Evolutionary conservation across 64 coral and sea anemone genomes (phyloP).

Genomic region (Acropora tenuis): DNA sequence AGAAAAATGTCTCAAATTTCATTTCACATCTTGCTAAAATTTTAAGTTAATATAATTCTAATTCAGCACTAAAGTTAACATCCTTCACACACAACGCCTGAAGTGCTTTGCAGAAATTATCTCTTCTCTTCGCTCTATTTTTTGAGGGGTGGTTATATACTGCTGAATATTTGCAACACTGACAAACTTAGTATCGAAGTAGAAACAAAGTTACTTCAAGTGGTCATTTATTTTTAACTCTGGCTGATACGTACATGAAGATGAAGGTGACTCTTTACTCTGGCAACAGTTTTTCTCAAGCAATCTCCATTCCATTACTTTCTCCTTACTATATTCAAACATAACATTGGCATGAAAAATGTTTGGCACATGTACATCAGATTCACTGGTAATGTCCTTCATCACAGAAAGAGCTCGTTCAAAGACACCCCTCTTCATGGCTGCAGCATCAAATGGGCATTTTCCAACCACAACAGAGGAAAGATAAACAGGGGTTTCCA

Average conservation of each 20-base stretch:
- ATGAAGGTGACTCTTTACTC: slow-evolving; percentile 49
- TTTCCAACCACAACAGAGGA: slow-evolving; percentile 86
- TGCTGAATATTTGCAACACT: too few species aligned
- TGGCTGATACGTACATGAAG: slow-evolving; percentile 57
- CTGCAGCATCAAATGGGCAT: slow-evolving; percentile 61
- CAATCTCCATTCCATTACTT: background rate
- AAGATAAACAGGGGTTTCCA: slow-evolving; percentile 72
- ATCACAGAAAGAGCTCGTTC: slow-evolving; percentile 35
- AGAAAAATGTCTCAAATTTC: background rate
- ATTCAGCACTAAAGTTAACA: background rate
- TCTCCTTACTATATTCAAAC: slow-evolving; percentile 72
- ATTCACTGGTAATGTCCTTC: background rate
- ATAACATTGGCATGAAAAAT: slow-evolving; percentile 47
- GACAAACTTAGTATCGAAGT: background rate
- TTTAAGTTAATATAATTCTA: too few species aligned
- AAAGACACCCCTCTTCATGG: slow-evolving; percentile 79
- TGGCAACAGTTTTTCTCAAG: background rate
- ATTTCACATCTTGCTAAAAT: too few species aligned
- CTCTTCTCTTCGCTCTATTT: too few species aligned
- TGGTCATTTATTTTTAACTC: too few species aligned
- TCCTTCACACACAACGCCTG: too few species aligned
- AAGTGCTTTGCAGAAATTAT: too few species aligned
- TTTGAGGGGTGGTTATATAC: too few species aligned
- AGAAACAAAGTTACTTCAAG: background rate
- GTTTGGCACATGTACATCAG: slow-evolving; percentile 51